phyloP scores from a whole-genome alignment of 1,140 invertebrate genomes.

The Drosophila malerkotliana region DNA sequence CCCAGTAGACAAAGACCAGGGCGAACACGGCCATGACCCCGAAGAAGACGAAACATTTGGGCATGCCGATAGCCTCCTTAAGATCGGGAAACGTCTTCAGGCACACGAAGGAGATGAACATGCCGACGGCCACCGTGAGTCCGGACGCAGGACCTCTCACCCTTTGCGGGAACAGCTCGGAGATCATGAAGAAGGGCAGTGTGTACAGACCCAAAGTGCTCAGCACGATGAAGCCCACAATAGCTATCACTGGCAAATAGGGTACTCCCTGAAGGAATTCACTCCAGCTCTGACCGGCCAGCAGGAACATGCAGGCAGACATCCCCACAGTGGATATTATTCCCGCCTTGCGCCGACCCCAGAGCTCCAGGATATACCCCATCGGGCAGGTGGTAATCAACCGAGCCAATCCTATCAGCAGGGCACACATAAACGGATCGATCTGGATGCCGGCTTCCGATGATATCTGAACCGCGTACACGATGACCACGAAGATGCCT shows the following conservation, averaged over 20 bases:
- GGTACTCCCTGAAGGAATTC: slow-evolving; percentile 41
- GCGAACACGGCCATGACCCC: slow-evolving; percentile 87
- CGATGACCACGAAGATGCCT: slow-evolving; percentile 90
- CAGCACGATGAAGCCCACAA: slow-evolving; percentile 87
- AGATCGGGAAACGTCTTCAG: slow-evolving; percentile 90
- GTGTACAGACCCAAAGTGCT: slow-evolving; percentile 87
- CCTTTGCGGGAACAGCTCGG: slow-evolving; percentile 89
- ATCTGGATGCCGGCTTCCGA: slow-evolving; percentile 85
- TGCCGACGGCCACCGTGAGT: slow-evolving; percentile 87
- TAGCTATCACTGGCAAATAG: slow-evolving; percentile 84
- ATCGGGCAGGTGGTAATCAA: slow-evolving; percentile 85
- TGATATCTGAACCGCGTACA: slow-evolving; percentile 89
- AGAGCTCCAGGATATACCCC: slow-evolving; percentile 85
- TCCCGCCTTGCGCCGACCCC: slow-evolving; percentile 86
- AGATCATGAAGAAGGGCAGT: slow-evolving; percentile 90
- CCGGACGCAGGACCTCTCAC: slow-evolving; percentile 88
- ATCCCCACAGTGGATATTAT: slow-evolving; percentile 87
- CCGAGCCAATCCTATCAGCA: slow-evolving; percentile 86
- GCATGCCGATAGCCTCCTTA: slow-evolving; percentile 85
- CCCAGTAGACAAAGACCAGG: slow-evolving; percentile 87
- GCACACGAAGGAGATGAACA: slow-evolving; percentile 89
- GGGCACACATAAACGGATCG: slow-evolving; percentile 86
- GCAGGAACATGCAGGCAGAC: slow-evolving; percentile 85
- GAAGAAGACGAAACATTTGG: slow-evolving; percentile 90
- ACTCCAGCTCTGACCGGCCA: slow-evolving; percentile 84